phyloP scores from a whole-genome alignment of 2,888 invertebrate species.

The Dysmachus trigonus region DNA sequence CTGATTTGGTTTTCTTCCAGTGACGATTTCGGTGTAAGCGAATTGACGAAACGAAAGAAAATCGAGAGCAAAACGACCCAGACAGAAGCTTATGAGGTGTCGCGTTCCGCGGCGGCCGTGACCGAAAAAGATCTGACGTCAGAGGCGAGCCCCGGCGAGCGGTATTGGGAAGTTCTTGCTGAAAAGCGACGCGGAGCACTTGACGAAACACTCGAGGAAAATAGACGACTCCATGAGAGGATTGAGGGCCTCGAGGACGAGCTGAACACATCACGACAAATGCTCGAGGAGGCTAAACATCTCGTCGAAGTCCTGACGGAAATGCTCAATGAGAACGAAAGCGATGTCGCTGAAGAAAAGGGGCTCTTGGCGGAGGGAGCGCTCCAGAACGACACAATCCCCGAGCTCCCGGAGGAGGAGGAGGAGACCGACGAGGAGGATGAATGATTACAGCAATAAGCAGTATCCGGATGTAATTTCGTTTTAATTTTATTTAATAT shows the following conservation, averaged over 20 bases:
- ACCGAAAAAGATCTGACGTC: constrained; percentile 76
- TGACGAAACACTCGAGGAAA: constrained; percentile 78
- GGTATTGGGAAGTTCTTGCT: constrained; percentile 80
- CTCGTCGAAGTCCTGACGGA: constrained; percentile 81
- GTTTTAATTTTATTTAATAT: constrained; percentile 1
- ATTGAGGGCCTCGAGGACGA: constrained; percentile 66
- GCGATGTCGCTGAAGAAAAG: constrained; percentile 58
- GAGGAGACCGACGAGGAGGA: constrained; percentile 2
- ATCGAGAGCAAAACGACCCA: constrained; percentile 66
- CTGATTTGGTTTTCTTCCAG: constrained; percentile 50
- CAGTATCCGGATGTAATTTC: neutral
- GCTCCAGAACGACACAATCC: neutral
- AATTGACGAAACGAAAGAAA: constrained; percentile 64
- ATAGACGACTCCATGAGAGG: constrained; percentile 69
- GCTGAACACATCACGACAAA: constrained; percentile 74
- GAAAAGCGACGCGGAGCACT: constrained; percentile 77
- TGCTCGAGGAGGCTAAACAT: constrained; percentile 78
- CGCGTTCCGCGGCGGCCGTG: constrained; percentile 61
- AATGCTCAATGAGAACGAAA: constrained; percentile 71
- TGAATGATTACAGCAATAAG: neutral
- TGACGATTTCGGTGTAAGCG: constrained; percentile 55
- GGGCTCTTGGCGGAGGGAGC: neutral
- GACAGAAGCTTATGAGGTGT: constrained; percentile 58
- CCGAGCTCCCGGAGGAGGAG: neutral
- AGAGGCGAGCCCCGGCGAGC: constrained; percentile 74